Percentiles rank a stretch among this genome's conserved stretches.
These are phyloP conservation scores for Spisula solida DNA, from an alignment of 2,888 invertebrate species.

Conservation along the genomic window DNA sequence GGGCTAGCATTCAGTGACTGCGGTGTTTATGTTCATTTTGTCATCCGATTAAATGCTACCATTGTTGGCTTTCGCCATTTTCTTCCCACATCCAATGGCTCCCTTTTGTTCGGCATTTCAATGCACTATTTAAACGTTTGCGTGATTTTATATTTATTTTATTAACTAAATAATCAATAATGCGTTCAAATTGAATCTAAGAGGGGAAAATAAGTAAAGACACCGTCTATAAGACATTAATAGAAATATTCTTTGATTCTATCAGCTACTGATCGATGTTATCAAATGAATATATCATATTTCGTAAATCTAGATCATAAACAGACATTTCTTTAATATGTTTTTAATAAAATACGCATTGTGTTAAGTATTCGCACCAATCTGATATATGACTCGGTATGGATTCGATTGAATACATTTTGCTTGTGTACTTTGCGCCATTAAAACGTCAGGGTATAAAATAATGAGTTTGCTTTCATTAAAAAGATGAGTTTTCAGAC, in stretches of 20 bases:
- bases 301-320: neutral
- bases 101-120: neutral
- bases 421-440: no score
- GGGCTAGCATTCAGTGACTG: neutral
- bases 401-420: no score
- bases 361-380: no score
- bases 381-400: no score
- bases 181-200: neutral
- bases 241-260: neutral
- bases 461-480: no score
- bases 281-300: conserved; percentile 7
- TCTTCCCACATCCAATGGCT: neutral
- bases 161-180: conserved; percentile 43
- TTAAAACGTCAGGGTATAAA: no score
- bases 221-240: neutral
- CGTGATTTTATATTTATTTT: conserved; percentile 42
- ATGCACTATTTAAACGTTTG: conserved; percentile 10
- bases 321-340: neutral
- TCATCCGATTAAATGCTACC: neutral
- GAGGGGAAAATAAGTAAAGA: neutral
- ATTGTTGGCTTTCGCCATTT: neutral
- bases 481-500: no score
- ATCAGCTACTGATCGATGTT: neutral
- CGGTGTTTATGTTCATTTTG: conserved; percentile 25
- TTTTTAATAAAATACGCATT: no score